Evolutionary conservation across 2,113 vertebrate species (phyloP).

Genomic region (Larimichthys polyactis): DNA sequence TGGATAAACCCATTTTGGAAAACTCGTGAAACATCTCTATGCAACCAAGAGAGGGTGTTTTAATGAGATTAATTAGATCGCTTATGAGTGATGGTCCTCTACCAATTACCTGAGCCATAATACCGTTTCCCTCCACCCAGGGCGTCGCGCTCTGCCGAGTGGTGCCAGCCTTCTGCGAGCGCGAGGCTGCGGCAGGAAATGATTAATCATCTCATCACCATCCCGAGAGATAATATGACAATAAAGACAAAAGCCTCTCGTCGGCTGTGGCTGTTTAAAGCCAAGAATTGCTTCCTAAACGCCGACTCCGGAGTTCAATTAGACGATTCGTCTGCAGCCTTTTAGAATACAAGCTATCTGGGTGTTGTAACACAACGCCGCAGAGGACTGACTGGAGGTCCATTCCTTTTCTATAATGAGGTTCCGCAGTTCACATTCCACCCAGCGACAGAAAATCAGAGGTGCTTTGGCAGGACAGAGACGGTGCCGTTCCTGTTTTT

Average conservation of each 20-base stretch:
- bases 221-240: conserved; percentile 71
- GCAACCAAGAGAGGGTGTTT: conserved; percentile 62
- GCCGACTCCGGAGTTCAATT: conserved; percentile 57
- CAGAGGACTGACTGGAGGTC: conserved; percentile 46
- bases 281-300: conserved; percentile 57
- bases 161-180: conserved; percentile 48
- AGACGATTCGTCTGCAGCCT: conserved; percentile 35
- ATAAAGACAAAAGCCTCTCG: conserved; percentile 77
- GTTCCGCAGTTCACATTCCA: conserved; percentile 47
- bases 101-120: conserved; percentile 80
- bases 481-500: conserved; percentile 28
- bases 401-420: conserved; percentile 58
- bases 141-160: conserved; percentile 46
- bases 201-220: conserved; percentile 75
- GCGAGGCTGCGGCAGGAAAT: conserved; percentile 58
- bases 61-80: conserved; percentile 81
- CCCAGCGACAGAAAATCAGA: conserved; percentile 56
- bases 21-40: conserved; percentile 33
- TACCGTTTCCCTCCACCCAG: conserved; percentile 68
- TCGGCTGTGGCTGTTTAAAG: conserved; percentile 63
- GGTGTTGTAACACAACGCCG: conserved; percentile 33
- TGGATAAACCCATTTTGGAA: conserved; percentile 55
- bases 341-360: conserved; percentile 23
- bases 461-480: conserved; percentile 41
- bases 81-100: conserved; percentile 79